Evolutionary conservation across 2,113 vertebrate species (phyloP).

Genomic region (Prietella phreatophila): DNA sequence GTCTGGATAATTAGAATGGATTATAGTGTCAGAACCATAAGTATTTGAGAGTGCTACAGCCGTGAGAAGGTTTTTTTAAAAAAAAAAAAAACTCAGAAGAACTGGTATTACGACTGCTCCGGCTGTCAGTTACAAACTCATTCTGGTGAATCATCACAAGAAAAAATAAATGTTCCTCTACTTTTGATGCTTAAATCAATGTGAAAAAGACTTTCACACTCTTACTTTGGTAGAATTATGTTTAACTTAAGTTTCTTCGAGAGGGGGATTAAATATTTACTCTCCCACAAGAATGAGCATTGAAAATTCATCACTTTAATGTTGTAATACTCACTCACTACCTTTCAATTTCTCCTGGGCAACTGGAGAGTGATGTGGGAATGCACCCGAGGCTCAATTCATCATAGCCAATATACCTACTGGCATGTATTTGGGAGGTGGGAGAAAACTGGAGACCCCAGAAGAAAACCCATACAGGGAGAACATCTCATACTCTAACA

Average conservation of each 20-base stretch:
- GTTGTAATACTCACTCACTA: background rate
- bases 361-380: background rate
- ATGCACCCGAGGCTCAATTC: background rate
- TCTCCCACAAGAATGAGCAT: background rate
- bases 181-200: background rate
- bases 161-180: background rate
- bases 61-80: background rate
- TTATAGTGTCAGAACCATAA: background rate
- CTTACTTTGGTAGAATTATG: background rate
- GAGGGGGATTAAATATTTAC: background rate
- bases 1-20: background rate
- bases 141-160: background rate
- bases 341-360: background rate
- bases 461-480: no score
- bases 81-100: background rate
- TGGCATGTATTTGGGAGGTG: background rate
- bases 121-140: background rate
- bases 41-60: background rate
- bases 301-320: background rate
- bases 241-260: background rate
- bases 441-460: background rate
- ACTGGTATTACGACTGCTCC: constrained; percentile 15
- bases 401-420: background rate
- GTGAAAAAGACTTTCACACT: background rate
- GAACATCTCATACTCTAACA: no score